Base-by-base conservation (phyloP, 2,888 invertebrate genomes). In the Cylindroiulus punctatus region DNA sequence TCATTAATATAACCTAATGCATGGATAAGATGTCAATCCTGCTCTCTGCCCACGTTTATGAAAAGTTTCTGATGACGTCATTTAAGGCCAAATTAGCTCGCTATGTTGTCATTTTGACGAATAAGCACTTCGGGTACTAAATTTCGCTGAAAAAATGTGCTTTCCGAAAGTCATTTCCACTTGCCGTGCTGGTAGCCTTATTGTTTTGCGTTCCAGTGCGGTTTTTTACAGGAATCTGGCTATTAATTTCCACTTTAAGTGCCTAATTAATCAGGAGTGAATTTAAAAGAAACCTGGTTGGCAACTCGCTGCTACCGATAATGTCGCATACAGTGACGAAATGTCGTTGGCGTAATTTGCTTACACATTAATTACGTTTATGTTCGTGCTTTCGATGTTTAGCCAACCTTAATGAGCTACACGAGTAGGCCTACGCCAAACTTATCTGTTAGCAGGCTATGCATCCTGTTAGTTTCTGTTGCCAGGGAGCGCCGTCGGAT, bases 241-340 rank as follows among this genome's bases (percentile, higher is more conserved):
- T 52, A 52, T 52, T 52, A 52, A 52, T 52, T 52, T 52, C n/a
- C 52, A 8, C 52, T 52, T 52, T 52, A 52, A 52, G 52, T 52
- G 52, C 52, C 52, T n/a, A 52, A 52, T 52, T 52, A 52, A 52
- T 52, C 52, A 52, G 52, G n/a, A 52, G 52, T 52, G n/a, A 52
- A 52, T n/a, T 52, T 52, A 52, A 52, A 52, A 52, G 52, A 52
- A 52, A 52, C 52, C 52, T n/a, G 52, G 2, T 52, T 52, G 52
- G 52, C 52, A 52, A 52, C 52, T 52, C 52, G 14, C 52, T 19
- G 52, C n/a, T n/a, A n/a, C n/a, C n/a, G 52, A 52, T 52, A 52
- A 52, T 52, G 52, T 52, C 52, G 52, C n/a, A 5, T 8, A 8
- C 52, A 52, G 52, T 10, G 52, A 52, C 52, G 52, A n/a, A 19